Evolutionary conservation across 2,797 vertebrate species (phyloP), one percentile per base, ranked within the genome.

Genomic region (Jordanella pulchra): DNA sequence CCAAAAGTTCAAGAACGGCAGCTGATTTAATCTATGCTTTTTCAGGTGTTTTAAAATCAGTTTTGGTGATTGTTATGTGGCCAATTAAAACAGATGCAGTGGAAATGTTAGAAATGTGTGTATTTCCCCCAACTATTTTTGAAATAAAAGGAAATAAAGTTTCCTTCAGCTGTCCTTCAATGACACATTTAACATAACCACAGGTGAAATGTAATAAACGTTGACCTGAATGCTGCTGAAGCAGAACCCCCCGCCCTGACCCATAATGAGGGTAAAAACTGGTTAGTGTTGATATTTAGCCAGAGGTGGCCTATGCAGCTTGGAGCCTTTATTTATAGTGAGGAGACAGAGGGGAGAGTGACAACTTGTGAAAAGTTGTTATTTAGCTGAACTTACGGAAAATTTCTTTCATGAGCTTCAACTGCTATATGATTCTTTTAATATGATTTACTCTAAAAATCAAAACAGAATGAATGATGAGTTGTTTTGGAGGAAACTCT

Each of bases 191-290:
- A 17, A 71, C 30, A 2, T 53, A 58, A 25, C 32, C 73, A 28
- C 21, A 61, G 23, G 65, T 32, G 14, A n/a, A 68, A 55, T 0
- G n/a, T 60, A 67, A 44, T 27, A 10, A 7, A 1, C 4, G 25
- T 42, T 25, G 54, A 53, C 25, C 64, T 14, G 47, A 30, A 76
- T 0, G 25, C n/a, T 5, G 3, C 35, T 65, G 74, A 70, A 25
- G 42, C 1, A 56, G 42, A 76, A 69, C 64, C 11, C n/a, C 21
- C 25, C 1, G 14, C 44, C 58, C 54, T 65, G 58, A 51, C 69
- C 65, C 47, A 25, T 2, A 47, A 68, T 44, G 54, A 27, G 27
- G 35, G 60, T 77, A 70, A 67, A 78, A 72, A 69, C 71, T 71
- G 73, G 80, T 81, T 6, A n/a, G 14, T 3, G 4, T 53, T 76